Percentiles rank a stretch among this genome's conserved stretches.
Conservation (phyloP, 2,888 invertebrate species). For the Trissonchulus latispiculum region DNA sequence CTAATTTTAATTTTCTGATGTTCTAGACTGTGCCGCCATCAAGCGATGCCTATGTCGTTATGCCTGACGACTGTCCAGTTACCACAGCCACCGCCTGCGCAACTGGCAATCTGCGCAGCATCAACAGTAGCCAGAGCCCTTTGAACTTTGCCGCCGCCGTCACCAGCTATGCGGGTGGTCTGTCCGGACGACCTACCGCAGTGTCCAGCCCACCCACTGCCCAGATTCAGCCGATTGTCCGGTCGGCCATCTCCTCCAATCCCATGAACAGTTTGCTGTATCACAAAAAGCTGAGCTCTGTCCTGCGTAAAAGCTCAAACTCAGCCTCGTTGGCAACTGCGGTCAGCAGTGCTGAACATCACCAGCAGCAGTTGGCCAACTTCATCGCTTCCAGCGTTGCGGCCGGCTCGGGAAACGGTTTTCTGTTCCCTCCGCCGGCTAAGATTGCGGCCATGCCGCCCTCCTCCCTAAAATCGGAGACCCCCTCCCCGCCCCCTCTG, state of each 20-base stretch:
- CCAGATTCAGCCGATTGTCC: not conserved
- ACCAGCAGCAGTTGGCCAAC: conserved; percentile 5
- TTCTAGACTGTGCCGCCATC: conserved; percentile 1
- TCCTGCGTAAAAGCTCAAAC: not conserved
- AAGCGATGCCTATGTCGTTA: conserved; percentile 13
- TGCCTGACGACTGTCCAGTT: conserved; percentile 10
- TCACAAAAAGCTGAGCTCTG: conserved; percentile 24
- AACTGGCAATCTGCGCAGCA: not conserved
- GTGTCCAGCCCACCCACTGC: not conserved
- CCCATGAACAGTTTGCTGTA: conserved; percentile 25
- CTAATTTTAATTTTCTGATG: too few relatives aligned
- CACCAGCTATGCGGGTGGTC: not conserved
- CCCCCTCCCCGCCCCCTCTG: not conserved
- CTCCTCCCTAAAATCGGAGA: not conserved
- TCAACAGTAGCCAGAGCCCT: not conserved
- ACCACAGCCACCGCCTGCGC: not conserved
- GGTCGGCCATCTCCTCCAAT: conserved; percentile 6
- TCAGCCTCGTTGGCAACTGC: not conserved
- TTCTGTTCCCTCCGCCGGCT: not conserved
- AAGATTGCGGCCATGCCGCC: not conserved
- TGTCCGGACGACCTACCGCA: too few relatives aligned
- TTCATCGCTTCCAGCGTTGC: not conserved
- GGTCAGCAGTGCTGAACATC: too few relatives aligned
- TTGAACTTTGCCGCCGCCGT: not conserved
- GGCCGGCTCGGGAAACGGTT: not conserved